A percentile compares a stretch with the other conserved stretches of the same genome.
Conservation (phyloP, 2,797 vertebrate species). For the Eurystomus glaucurus region DNA sequence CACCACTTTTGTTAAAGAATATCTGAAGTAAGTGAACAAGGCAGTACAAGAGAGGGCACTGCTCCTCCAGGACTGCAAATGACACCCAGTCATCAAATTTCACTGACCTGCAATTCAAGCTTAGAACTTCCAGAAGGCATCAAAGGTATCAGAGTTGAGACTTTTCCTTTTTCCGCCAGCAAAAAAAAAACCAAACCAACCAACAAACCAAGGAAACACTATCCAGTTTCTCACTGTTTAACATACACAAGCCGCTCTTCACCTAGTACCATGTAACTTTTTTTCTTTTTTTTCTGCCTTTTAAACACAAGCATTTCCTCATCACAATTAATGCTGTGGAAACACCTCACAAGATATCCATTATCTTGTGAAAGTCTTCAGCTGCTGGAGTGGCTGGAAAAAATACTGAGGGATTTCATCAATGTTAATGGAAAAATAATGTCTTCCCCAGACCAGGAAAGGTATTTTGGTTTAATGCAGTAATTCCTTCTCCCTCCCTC, state of each 20-base stretch:
- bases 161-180: not conserved
- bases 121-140: not conserved
- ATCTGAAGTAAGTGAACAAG: not conserved
- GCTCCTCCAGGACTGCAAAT: not conserved
- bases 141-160: not conserved
- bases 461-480: not conserved
- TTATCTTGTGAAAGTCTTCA: not conserved
- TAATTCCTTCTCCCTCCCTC: not conserved
- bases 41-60: not conserved
- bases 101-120: not conserved
- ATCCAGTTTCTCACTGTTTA: not conserved
- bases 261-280: fast-evolving
- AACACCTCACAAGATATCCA: not conserved
- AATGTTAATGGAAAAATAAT: not conserved
- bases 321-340: not conserved
- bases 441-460: not conserved
- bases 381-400: not conserved
- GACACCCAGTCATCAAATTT: constrained; percentile 21
- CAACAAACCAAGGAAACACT: not conserved
- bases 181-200: not conserved
- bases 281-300: not conserved
- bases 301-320: not conserved
- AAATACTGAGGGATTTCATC: not conserved
- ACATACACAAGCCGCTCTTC: not conserved
- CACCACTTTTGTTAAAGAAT: not conserved